Conservation (phyloP, 2,888 invertebrate genomes). For the Latrodectus elegans region DNA sequence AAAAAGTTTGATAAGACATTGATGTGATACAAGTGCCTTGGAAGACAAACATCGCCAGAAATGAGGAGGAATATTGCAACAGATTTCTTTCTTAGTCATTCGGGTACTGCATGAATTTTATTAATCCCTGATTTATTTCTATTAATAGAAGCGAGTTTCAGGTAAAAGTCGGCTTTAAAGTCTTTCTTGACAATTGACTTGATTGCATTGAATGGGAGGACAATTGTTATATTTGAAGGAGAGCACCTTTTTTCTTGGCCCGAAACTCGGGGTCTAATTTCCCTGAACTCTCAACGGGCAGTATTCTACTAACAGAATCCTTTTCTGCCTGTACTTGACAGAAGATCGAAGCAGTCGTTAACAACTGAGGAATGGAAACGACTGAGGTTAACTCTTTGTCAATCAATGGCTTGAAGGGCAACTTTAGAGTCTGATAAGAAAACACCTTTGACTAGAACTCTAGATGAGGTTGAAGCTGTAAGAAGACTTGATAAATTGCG, state of each 20-base stretch:
- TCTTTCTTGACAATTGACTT: background rate
- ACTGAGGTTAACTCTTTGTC: too few species aligned
- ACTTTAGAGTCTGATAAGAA: background rate
- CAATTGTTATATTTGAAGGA: background rate
- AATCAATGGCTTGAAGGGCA: slow-evolving; percentile 7
- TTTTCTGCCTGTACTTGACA: background rate
- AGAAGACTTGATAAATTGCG: background rate
- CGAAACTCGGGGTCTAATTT: background rate
- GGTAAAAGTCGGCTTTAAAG: background rate
- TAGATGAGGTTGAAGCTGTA: background rate
- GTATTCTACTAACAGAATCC: background rate
- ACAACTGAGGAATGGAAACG: background rate
- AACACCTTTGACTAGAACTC: background rate
- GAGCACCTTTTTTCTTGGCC: background rate
- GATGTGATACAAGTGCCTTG: background rate
- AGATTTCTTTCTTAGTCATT: background rate
- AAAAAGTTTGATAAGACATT: background rate
- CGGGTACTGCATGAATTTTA: background rate
- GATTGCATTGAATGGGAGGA: background rate
- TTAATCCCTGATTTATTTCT: background rate
- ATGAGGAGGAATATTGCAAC: background rate
- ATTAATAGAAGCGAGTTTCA: background rate
- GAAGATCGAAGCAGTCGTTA: slow-evolving; percentile 14
- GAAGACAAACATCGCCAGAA: background rate
- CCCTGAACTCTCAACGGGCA: background rate